Evolutionary conservation across 2,797 vertebrate genomes (phyloP), one percentile per base, ranked within the genome.

Genomic region (Varecia variegata): DNA sequence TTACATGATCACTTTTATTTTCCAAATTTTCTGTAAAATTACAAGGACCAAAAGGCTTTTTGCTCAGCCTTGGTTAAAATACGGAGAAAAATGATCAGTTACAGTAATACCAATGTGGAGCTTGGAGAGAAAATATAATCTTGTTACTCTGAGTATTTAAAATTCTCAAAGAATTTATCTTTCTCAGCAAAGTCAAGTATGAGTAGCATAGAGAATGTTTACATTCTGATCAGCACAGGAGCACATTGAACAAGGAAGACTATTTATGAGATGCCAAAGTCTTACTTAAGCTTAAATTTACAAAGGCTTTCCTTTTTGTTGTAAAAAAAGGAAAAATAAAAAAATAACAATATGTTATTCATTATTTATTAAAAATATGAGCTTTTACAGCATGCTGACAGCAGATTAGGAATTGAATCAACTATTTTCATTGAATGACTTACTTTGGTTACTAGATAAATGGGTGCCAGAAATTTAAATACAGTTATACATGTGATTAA

Each of bases 41-140:
- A 60, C 87, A 74, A 90, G 12, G 35, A 5, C n/a, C 12, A 27
- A 35, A 56, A 71, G 35, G 5, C 15, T 35, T 80, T 95, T 71
- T 83, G 21, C 32, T 94, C 14, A 94, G 25, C 25, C 27, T 95
- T 79, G 35, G 21, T 86, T 88, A 90, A 95, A 90, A 67, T 68
- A 79, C 40, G 17, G 85, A 91, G 67, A 85, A 87, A 83, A 87
- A 87, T 45, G 40, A 14, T 80, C 60, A 60, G 12, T 90, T 86
- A 71, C 14, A 76, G 23, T 43, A 58, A 82, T 40, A 67, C 14
- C 11, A 20, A 23, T 77, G n/a, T 79, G 27, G 81, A 68, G 0
- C 18, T 79, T 73, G 62, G 27, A 88, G 65, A 88, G 56, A 32
- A 68, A 90, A 43, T 52, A 43, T 45, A 50, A 85, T 52, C 58